These are phyloP conservation scores for Mythimna loreyi DNA, from an alignment of 2,888 invertebrate species.

Conservation along the genomic window DNA sequence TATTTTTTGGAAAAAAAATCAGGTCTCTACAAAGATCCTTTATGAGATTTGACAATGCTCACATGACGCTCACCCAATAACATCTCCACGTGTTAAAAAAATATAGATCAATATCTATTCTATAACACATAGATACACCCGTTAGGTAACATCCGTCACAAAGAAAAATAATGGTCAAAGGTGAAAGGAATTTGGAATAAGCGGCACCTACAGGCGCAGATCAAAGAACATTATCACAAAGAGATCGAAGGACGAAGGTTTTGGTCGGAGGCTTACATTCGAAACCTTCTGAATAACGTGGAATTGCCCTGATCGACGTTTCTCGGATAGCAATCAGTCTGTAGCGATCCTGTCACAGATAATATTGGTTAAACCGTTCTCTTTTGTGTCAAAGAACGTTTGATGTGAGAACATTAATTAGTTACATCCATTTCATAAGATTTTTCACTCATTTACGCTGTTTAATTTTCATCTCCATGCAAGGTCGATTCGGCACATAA, in stretches of 20 bases:
- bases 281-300: constrained; percentile 60
- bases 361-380: constrained; percentile 54
- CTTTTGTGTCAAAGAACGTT: constrained; percentile 52
- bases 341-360: constrained; percentile 47
- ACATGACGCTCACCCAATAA: not conserved
- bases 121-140: constrained; percentile 19
- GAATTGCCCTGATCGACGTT: constrained; percentile 66
- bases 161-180: constrained; percentile 78
- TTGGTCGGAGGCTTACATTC: constrained; percentile 60
- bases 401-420: constrained; percentile 44
- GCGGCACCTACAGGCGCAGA: constrained; percentile 71
- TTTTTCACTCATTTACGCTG: not conserved
- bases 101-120: not conserved
- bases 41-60: not conserved
- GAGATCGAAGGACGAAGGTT: constrained; percentile 70
- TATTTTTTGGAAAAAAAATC: no score
- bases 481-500: no score
- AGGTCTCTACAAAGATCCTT: no score
- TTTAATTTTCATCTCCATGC: no score
- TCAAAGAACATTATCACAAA: constrained; percentile 78
- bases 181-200: constrained; percentile 77
- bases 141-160: constrained; percentile 40
- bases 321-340: constrained; percentile 59
- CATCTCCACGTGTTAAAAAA: not conserved
- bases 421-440: constrained; percentile 6